These are phyloP conservation scores for Pungitius pungitius DNA, from an alignment of 2,113 vertebrate species.

Conservation along the genomic window DNA sequence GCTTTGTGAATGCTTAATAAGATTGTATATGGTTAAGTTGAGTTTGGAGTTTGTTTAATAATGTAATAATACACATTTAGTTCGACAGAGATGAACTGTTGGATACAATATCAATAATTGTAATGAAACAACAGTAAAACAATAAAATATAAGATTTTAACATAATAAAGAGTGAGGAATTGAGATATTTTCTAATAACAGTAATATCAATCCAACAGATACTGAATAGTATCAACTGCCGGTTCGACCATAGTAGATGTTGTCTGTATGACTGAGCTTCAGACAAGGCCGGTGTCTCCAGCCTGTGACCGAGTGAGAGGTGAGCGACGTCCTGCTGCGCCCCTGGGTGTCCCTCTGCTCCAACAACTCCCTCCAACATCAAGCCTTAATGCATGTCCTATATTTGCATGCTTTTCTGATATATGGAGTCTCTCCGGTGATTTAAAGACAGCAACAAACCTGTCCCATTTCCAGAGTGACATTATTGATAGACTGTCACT, in stretches of 20 bases:
- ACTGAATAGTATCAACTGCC: neutral
- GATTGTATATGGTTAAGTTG: slow-evolving; percentile 7
- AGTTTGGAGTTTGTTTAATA: slow-evolving; percentile 2
- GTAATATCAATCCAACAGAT: neutral
- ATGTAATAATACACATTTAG: slow-evolving; percentile 4
- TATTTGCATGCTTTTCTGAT: slow-evolving; percentile 75
- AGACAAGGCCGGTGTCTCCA: slow-evolving; percentile 18
- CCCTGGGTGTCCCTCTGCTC: slow-evolving; percentile 65
- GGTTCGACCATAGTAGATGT: slow-evolving; percentile 5
- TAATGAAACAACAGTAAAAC: neutral
- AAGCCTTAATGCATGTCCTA: slow-evolving; percentile 77
- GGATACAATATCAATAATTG: neutral
- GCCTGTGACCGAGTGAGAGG: slow-evolving; percentile 44
- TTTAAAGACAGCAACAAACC: slow-evolving; percentile 87
- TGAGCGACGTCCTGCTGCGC: slow-evolving; percentile 64
- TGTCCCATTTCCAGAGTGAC: slow-evolving; percentile 84
- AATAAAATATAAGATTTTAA: neutral
- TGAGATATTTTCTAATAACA: neutral
- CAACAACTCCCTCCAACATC: slow-evolving; percentile 73
- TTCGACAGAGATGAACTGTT: neutral
- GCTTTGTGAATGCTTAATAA: slow-evolving; percentile 29
- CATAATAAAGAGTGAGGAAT: neutral
- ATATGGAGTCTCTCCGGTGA: slow-evolving; percentile 78
- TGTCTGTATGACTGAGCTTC: slow-evolving; percentile 12
- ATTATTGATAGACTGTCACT: slow-evolving; percentile 87